A percentile compares a stretch with the other conserved stretches of the same genome.
Evolutionary conservation across 2,888 invertebrate genomes (phyloP).

Genomic region (Platycheirus rosarum): DNA sequence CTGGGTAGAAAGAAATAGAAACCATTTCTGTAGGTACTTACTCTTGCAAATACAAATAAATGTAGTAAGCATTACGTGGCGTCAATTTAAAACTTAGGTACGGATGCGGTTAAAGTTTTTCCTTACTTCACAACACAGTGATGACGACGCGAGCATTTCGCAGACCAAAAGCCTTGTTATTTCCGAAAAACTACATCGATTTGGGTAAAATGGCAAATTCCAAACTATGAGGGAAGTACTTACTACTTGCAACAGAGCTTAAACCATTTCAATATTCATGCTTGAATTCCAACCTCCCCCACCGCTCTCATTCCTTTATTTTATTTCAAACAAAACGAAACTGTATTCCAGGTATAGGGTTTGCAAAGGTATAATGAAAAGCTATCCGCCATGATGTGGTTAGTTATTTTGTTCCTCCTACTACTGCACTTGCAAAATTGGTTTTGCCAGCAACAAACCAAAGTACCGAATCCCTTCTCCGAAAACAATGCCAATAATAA

Average conservation of each 20-base stretch:
- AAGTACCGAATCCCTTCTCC: background rate
- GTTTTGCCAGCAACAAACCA: constrained; percentile 10
- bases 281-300: background rate
- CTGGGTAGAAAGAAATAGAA: no score
- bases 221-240: background rate
- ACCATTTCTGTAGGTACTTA: no score
- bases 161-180: background rate
- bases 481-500: constrained; percentile 5
- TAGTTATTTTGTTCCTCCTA: constrained; percentile 8
- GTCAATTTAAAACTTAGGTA: no score
- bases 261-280: background rate
- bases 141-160: background rate
- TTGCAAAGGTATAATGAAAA: background rate
- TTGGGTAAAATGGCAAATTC: background rate
- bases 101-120: background rate
- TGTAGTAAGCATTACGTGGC: no score
- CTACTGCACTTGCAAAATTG: constrained; percentile 11
- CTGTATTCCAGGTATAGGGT: background rate
- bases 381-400: constrained; percentile 14
- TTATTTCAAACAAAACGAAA: background rate
- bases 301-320: background rate
- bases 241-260: background rate
- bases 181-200: background rate
- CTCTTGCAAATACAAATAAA: no score
- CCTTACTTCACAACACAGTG: background rate